Base-by-base conservation (phyloP, 2,797 vertebrate genomes). In the Macroramphosus scolopax region DNA sequence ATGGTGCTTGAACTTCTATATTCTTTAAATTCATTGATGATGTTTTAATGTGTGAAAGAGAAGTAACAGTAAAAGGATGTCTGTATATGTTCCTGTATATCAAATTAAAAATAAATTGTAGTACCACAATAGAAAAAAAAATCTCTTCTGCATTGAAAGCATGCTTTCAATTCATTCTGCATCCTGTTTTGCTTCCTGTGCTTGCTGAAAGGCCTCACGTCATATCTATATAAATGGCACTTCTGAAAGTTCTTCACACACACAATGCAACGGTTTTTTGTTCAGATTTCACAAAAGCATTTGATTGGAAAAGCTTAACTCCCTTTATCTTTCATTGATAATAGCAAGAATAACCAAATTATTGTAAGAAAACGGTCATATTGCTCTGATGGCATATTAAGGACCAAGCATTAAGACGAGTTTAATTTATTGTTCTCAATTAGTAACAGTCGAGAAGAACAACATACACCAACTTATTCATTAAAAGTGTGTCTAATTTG, bases 161-260 rank as follows among this genome's bases (percentile, higher is more conserved):
- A 42, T 60, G 64, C 45, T 15, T 74, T 51, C 58, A 50, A 73
- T 76, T 85, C 71, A 72, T 56, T 76, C 42, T 15, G 72, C 85
- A 87, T 90, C 89, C 89, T 90, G 86, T 89, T 87, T 83, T 81
- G 75, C 72, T 89, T 90, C 89, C 88, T 87, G 85, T 76, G 73
- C 41, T 51, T 59, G 67, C 68, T 46, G 65, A 80, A 83, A 75
- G 78, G 80, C 74, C 80, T 76, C 53, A 62, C 75, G 68, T 77
- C 72, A 82, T 18, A 72, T 70, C 65, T 80, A 15, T 58, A 68
- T 51, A 58, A 75, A 64, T 31, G 56, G 36, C 35, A 68, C 57
- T 46, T 60, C 24, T 59, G 17, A 61, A 63, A 58, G 38, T 49
- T 36, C 20, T 57, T 43, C 20, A 28, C 12, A 59, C 12, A 59